Evolutionary conservation across 2,797 vertebrate species (phyloP).

Genomic region (Margarornis squamiger): DNA sequence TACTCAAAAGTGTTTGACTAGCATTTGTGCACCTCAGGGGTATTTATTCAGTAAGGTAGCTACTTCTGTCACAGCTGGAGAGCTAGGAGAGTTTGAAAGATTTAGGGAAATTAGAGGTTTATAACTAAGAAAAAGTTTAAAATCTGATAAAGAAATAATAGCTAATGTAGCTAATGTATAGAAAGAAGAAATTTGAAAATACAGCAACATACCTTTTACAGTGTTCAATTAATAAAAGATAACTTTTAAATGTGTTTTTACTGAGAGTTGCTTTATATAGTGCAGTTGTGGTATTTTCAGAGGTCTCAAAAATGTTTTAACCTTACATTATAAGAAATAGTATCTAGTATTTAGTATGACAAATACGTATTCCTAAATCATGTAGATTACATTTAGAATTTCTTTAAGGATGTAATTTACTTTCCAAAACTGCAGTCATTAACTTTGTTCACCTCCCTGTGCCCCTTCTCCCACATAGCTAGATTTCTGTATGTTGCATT

Average conservation of each 20-base stretch:
- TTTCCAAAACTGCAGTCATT: neutral
- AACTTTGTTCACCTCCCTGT: neutral
- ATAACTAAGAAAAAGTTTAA: neutral
- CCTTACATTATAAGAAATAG: neutral
- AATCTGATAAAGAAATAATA: neutral
- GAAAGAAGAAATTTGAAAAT: neutral
- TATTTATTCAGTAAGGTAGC: neutral
- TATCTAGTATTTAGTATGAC: neutral
- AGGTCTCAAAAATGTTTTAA: neutral
- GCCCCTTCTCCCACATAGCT: neutral
- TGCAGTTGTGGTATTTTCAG: neutral
- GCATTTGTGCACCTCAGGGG: neutral
- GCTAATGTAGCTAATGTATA: neutral
- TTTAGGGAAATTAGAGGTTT: neutral
- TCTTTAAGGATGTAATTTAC: neutral
- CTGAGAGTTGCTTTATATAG: neutral
- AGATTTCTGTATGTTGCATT: neutral
- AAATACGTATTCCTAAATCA: neutral
- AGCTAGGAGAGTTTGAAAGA: neutral
- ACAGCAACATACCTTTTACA: neutral
- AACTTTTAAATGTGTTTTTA: neutral
- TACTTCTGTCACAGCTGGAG: neutral
- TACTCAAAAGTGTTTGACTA: neutral
- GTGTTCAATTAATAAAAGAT: neutral
- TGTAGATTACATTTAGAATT: neutral